phyloP scores from a whole-genome alignment of 1,140 invertebrate species.

The Aphidius ervi region DNA sequence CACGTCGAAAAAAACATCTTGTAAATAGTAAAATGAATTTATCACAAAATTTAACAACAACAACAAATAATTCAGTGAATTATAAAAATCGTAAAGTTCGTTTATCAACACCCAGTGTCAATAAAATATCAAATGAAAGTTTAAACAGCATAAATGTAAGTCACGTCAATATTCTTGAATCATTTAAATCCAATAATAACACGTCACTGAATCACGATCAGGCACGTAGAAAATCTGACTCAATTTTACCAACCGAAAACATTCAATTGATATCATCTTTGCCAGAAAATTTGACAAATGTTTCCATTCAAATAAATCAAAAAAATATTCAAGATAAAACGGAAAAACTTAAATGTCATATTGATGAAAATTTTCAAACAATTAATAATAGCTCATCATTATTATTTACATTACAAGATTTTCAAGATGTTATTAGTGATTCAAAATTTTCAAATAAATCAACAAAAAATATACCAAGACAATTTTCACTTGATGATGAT shows the following conservation, averaged over 20 bases:
- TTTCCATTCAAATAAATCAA: not conserved
- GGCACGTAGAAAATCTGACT: not conserved
- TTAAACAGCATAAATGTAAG: no score
- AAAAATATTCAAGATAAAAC: not conserved
- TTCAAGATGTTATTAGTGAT: conserved; percentile 39
- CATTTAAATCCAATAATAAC: conserved; percentile 4
- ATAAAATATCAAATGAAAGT: no score
- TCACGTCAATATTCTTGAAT: no score
- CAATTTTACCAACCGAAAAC: not conserved
- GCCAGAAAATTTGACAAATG: not conserved
- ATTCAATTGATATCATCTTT: conserved; percentile 5
- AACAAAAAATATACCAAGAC: not conserved
- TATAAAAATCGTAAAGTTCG: no score
- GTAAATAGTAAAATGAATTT: conserved; percentile 2
- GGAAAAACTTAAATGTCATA: not conserved
- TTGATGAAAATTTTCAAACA: no score
- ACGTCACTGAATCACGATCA: not conserved
- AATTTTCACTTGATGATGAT: conserved; percentile 14
- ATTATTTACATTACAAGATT: conserved; percentile 44
- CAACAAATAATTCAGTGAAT: not conserved
- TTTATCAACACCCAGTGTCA: no score
- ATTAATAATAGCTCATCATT: conserved; percentile 31
- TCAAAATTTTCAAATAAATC: conserved; percentile 9
- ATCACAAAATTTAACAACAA: not conserved
- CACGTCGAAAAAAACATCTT: conserved; percentile 38